Conservation (phyloP, 1,140 invertebrate genomes). For the Hyposmocoma kahamanoa region DNA sequence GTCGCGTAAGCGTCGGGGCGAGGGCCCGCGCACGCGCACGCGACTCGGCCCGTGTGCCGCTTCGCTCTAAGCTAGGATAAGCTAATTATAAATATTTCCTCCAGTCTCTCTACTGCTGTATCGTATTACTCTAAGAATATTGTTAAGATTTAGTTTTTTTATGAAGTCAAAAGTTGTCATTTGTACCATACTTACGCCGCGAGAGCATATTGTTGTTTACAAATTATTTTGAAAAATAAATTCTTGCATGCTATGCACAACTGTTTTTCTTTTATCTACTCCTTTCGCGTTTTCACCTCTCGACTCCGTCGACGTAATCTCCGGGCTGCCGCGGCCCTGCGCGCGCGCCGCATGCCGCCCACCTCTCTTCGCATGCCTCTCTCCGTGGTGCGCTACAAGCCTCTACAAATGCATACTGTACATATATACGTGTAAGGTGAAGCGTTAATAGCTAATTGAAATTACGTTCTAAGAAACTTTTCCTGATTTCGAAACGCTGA, state of each 20-base stretch:
- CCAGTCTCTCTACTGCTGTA: constrained; percentile 12
- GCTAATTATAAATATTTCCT: constrained; percentile 11
- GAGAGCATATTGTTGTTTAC: constrained; percentile 66
- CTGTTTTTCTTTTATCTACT: constrained; percentile 37
- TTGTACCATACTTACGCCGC: constrained; percentile 57
- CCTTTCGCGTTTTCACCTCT: background rate
- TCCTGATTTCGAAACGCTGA: too few species aligned
- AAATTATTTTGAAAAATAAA: constrained; percentile 72
- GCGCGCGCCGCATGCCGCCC: constrained; percentile 1
- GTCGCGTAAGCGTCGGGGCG: too few species aligned
- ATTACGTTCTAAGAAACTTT: too few species aligned
- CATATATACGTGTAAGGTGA: too few species aligned
- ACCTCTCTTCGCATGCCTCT: background rate
- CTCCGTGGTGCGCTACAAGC: background rate
- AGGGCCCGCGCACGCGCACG: background rate
- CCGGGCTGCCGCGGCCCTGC: background rate
- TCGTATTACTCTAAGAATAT: constrained; percentile 16
- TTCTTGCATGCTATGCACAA: constrained; percentile 60
- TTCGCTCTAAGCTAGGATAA: background rate
- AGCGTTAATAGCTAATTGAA: too few species aligned
- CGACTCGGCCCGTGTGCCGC: background rate
- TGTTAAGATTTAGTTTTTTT: constrained; percentile 66
- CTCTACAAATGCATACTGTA: too few species aligned
- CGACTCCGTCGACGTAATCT: background rate
- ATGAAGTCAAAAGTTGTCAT: constrained; percentile 61